These are phyloP conservation scores for Galeopterus variegatus DNA, from an alignment of 2,113 vertebrate genomes.

Conservation along the genomic window DNA sequence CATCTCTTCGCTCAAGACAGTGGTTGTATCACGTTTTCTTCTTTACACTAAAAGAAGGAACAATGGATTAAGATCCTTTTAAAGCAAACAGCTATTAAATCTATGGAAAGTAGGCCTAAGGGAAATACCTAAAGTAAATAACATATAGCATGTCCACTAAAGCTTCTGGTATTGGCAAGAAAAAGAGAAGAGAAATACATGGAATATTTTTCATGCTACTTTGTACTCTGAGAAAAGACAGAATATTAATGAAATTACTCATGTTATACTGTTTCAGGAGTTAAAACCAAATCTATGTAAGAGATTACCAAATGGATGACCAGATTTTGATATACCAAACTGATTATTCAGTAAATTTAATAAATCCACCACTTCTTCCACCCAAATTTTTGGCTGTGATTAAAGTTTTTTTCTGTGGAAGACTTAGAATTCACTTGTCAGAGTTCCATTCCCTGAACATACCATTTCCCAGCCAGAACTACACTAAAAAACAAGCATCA, in stretches of 20 bases:
- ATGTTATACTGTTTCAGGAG: not conserved
- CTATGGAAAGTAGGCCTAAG: not conserved
- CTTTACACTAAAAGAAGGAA: not conserved
- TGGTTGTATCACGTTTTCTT: not conserved
- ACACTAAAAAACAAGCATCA: conserved; percentile 84
- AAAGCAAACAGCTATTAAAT: conserved; percentile 9
- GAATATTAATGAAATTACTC: not conserved
- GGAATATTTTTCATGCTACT: not conserved
- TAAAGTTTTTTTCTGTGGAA: conserved; percentile 22
- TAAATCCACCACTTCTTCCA: not conserved
- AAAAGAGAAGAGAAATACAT: conserved; percentile 33
- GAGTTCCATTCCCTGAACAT: conserved; percentile 74
- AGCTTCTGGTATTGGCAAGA: not conserved
- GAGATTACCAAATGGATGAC: not conserved
- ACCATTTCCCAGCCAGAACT: conserved; percentile 77
- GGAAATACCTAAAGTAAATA: not conserved
- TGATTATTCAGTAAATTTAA: not conserved
- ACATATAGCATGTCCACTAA: not conserved
- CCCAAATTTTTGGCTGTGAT: not conserved
- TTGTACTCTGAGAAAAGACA: not conserved
- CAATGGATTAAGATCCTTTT: not conserved
- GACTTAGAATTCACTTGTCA: conserved; percentile 75
- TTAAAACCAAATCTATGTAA: conserved; percentile 42
- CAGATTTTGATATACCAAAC: not conserved
- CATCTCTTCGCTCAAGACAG: not conserved